phyloP scores from a whole-genome alignment of 2,113 vertebrate genomes.

The Donacobius atricapilla region DNA sequence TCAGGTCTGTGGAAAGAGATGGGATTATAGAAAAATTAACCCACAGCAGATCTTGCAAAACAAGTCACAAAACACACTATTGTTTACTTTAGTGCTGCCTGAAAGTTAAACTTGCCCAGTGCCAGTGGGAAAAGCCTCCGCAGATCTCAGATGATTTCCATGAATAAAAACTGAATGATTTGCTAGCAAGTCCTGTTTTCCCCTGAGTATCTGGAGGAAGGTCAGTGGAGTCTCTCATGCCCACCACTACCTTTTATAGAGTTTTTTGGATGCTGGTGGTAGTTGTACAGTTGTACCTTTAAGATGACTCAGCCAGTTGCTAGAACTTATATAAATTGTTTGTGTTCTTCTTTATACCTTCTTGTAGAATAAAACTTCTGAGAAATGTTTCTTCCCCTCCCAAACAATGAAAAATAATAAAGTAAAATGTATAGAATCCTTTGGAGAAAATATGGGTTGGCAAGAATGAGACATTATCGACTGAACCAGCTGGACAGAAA shows the following conservation, averaged over 20 bases:
- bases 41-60: not conserved
- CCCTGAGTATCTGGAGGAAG: not conserved
- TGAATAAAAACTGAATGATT: not conserved
- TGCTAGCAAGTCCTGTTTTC: not conserved
- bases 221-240: not conserved
- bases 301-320: not conserved
- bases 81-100: not conserved
- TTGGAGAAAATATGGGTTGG: fast-evolving
- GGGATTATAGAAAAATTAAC: not conserved
- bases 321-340: not conserved
- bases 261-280: not conserved
- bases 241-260: not conserved
- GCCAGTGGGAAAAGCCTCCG: not conserved
- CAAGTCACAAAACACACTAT: not conserved
- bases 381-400: not conserved
- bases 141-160: not conserved
- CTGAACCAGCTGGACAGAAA: not conserved
- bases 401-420: not conserved
- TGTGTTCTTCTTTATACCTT: not conserved
- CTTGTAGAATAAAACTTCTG: not conserved
- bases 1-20: not conserved
- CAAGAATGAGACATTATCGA: not conserved
- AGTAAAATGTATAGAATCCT: not conserved
- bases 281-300: not conserved
- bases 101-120: not conserved